Evolutionary conservation across 2,888 invertebrate genomes (phyloP).

Genomic region (Apotomis turbidana): DNA sequence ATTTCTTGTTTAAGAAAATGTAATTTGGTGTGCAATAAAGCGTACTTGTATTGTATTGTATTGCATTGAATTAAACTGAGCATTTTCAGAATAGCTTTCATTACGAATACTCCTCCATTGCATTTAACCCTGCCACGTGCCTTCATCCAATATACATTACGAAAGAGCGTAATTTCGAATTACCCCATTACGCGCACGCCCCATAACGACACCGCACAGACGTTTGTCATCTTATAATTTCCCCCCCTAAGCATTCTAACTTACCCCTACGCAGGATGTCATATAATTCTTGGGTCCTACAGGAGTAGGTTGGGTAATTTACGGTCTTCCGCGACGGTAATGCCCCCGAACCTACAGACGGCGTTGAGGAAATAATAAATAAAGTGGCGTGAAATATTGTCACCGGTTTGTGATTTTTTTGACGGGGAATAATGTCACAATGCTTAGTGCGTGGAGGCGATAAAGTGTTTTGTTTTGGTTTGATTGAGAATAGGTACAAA

Average conservation of each 20-base stretch:
- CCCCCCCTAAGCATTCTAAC: constrained; percentile 30
- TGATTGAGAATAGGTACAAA: neutral
- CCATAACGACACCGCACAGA: constrained; percentile 3
- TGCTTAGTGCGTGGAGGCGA: constrained; percentile 1
- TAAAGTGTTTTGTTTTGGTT: constrained; percentile 3
- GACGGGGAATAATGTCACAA: constrained; percentile 7
- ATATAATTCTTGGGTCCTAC: constrained; percentile 39
- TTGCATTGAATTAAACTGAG: too few relatives aligned
- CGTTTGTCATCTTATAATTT: constrained; percentile 37
- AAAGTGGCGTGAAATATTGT: constrained; percentile 41
- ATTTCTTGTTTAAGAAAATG: too few relatives aligned
- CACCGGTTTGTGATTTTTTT: constrained; percentile 31
- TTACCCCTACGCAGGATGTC: constrained; percentile 36
- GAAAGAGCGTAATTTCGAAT: neutral
- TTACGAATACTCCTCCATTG: too few relatives aligned
- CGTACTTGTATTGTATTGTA: too few relatives aligned
- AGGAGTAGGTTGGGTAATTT: constrained; percentile 41
- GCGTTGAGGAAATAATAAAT: constrained; percentile 43
- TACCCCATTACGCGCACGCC: constrained; percentile 7
- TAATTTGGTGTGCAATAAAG: too few relatives aligned
- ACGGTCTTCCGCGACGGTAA: constrained; percentile 42
- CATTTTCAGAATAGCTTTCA: too few relatives aligned
- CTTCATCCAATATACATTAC: neutral
- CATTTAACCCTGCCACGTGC: too few relatives aligned
- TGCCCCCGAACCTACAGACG: constrained; percentile 38